A percentile compares a stretch with the other conserved stretches of the same genome.
phyloP scores from a whole-genome alignment of 2,113 vertebrate genomes.

The Sardina pilchardus region DNA sequence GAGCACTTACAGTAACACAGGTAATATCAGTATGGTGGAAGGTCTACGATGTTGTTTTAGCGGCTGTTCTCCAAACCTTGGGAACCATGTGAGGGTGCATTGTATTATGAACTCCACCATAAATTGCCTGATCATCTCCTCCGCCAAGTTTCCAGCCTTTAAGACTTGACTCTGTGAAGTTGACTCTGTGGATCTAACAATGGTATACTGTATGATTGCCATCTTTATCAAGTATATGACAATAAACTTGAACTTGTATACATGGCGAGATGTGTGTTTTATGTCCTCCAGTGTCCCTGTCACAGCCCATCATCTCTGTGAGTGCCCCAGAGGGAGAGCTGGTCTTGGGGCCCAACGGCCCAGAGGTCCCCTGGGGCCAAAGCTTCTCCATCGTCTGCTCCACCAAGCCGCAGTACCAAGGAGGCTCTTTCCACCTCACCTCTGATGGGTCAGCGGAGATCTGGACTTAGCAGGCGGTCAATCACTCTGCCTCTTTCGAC shows the following conservation, averaged over 20 bases:
- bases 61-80: too few relatives aligned
- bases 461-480: slow-evolving; percentile 8
- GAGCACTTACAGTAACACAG: too few relatives aligned
- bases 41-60: too few relatives aligned
- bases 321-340: not conserved
- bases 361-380: slow-evolving; percentile 32
- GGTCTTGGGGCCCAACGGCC: not conserved
- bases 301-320: slow-evolving; percentile 32
- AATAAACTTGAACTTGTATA: too few relatives aligned
- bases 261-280: not conserved
- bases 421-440: slow-evolving; percentile 39
- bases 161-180: too few relatives aligned
- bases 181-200: not conserved
- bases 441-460: slow-evolving; percentile 6
- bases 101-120: too few relatives aligned
- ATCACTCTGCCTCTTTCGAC: slow-evolving; percentile 26
- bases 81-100: too few relatives aligned
- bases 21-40: too few relatives aligned
- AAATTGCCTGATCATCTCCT: too few relatives aligned
- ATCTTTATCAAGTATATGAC: not conserved
- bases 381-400: slow-evolving; percentile 47
- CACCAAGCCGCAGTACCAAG: slow-evolving; percentile 37
- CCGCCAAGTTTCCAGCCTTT: too few relatives aligned
- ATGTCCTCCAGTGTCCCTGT: slow-evolving; percentile 36
- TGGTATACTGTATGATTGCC: too few relatives aligned